Evolutionary conservation across 2,797 vertebrate species (phyloP), one percentile per base, ranked within the genome.

Genomic region (Darevskia nairensis): DNA sequence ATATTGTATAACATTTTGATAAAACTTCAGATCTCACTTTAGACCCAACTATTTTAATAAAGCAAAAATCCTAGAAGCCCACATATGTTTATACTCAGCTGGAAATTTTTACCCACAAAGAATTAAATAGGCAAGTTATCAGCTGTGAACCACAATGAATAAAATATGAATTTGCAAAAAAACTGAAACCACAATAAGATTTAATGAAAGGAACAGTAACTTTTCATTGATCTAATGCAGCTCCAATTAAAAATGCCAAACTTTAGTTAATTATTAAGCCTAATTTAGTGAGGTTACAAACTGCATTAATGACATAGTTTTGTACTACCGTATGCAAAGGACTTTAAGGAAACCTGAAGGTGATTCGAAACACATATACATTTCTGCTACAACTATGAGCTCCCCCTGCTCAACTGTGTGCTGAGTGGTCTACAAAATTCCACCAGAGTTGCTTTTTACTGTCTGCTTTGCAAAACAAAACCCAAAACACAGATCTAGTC

Each of bases 371-470:
- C 13, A 6, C 8, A 46, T 55, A 41, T 32, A n/a, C 4, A 89
- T 1, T 8, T 1, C 32, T 27, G 15, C 39, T 77, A 77, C 15
- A 44, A n/a, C 3, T 82, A 50, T 39, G 72, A 5, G 17, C 3
- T 29, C 68, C 32, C 27, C 15, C 7, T 46, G 68, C 23, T 66
- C 86, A 68, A 4, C 3, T 89, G 2, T 32, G 6, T 3, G 13
- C 84, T 80, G 46, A 88, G 79, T n/a, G 77, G 19, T 68, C 29
- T 71, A 89, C 8, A 86, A 69, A 78, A 55, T 39, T 3, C 8
- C 80, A 76, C 76, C 29, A 41, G 2, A 23, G 8, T 44, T 23
- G 7, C 13, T 39, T 72, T 59, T 66, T 50, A 19, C 15, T 44
- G 2, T 50, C 39, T 39, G 29, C 2, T 27, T 11, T 39, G 27